These are phyloP conservation scores for Arenaria interpres DNA, from an alignment of 2,113 vertebrate genomes.

Conservation along the genomic window DNA sequence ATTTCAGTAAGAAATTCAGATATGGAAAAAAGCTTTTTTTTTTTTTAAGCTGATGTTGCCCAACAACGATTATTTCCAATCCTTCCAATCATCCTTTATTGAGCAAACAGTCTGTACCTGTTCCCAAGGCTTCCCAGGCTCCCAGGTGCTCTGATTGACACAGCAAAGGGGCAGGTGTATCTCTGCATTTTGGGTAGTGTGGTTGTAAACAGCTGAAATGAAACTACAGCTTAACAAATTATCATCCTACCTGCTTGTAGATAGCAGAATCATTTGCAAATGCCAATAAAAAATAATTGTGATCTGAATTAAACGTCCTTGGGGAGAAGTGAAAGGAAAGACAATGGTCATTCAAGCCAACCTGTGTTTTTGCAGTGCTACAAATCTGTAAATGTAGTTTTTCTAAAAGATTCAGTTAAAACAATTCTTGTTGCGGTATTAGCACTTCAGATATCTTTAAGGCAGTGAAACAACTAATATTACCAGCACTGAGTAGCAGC, in stretches of 20 bases:
- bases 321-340: not conserved
- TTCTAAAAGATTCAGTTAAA: not conserved
- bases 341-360: not conserved
- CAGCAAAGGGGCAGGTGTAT: not conserved
- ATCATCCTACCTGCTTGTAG: not conserved
- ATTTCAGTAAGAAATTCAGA: not conserved
- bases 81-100: not conserved
- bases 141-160: not conserved
- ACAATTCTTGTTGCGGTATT: not conserved
- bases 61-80: not conserved
- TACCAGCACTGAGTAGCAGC: not conserved
- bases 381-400: not conserved
- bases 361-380: not conserved
- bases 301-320: not conserved
- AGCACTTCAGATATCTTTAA: not conserved
- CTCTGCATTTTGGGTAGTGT: not conserved
- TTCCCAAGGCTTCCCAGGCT: not conserved
- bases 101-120: not conserved
- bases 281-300: not conserved
- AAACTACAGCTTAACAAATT: not conserved
- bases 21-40: not conserved
- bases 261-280: not conserved
- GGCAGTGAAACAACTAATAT: not conserved
- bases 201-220: not conserved
- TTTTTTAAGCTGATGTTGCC: not conserved